Conservation (phyloP, 2,888 invertebrate genomes). For the Trachelus stipa region DNA sequence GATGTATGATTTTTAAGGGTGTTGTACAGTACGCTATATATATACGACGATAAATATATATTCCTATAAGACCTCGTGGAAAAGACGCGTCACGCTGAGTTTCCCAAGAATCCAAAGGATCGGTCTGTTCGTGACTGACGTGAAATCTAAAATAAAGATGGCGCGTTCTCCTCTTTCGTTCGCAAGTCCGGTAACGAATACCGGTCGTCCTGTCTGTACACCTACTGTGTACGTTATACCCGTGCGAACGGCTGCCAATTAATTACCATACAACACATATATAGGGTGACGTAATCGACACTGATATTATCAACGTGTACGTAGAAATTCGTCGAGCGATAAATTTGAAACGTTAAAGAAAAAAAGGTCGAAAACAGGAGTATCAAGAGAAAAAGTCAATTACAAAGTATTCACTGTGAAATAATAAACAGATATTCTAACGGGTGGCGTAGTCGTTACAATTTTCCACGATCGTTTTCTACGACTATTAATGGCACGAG, state of each 20-base stretch:
- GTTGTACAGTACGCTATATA: background rate
- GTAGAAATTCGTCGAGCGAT: background rate
- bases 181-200: background rate
- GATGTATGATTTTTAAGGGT: background rate
- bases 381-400: background rate
- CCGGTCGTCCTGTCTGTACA: background rate
- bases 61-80: background rate
- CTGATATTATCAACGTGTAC: background rate
- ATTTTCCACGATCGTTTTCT: background rate
- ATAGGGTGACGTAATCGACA: background rate
- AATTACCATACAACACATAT: background rate
- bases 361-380: background rate
- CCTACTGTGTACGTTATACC: background rate
- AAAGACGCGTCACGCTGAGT: background rate
- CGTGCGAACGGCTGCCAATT: background rate
- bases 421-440: background rate
- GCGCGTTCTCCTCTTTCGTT: background rate
- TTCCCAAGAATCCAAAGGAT: background rate
- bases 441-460: conserved; percentile 7
- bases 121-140: background rate
- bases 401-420: background rate
- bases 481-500: background rate
- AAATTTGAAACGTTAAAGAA: background rate
- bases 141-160: background rate
- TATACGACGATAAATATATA: background rate